A percentile compares a stretch with the other conserved stretches of the same genome.
These are phyloP conservation scores for Virgularia gustaviana DNA, from an alignment of 92 coral and sea anemone genomes.

Conservation along the genomic window DNA sequence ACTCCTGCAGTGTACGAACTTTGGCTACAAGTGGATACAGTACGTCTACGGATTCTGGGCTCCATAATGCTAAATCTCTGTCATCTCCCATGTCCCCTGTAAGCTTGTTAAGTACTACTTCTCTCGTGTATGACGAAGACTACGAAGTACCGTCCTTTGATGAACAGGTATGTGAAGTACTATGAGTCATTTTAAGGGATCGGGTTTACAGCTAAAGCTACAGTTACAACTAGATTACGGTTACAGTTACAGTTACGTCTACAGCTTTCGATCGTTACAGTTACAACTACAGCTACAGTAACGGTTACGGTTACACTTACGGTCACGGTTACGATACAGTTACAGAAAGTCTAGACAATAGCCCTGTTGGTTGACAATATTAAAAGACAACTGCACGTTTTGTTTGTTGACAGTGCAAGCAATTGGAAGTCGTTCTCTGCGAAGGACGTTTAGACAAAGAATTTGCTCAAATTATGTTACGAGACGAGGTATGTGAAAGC, in stretches of 20 bases:
- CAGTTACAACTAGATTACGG: too few species aligned
- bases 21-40: slow-evolving; percentile 83
- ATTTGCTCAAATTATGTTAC: slow-evolving; percentile 67
- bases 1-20: slow-evolving; percentile 70
- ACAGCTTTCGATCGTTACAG: too few species aligned
- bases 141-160: slow-evolving; percentile 64
- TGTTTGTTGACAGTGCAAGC: slow-evolving; percentile 53
- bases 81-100: slow-evolving; percentile 38
- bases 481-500: slow-evolving; percentile 62
- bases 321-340: too few species aligned
- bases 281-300: too few species aligned
- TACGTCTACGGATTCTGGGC: slow-evolving; percentile 88
- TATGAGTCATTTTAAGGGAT: too few species aligned
- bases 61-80: slow-evolving; percentile 57
- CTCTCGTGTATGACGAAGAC: slow-evolving; percentile 34
- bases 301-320: too few species aligned
- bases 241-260: too few species aligned
- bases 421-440: slow-evolving; percentile 63
- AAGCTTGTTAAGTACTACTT: slow-evolving; percentile 24
- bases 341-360: too few species aligned
- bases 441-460: slow-evolving; percentile 86
- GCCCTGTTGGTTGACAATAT: too few species aligned
- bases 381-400: not conserved
- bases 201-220: too few species aligned
- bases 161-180: slow-evolving; percentile 81